Evolutionary conservation across 2,888 invertebrate genomes (phyloP).

Genomic region (Nomada ferruginata): DNA sequence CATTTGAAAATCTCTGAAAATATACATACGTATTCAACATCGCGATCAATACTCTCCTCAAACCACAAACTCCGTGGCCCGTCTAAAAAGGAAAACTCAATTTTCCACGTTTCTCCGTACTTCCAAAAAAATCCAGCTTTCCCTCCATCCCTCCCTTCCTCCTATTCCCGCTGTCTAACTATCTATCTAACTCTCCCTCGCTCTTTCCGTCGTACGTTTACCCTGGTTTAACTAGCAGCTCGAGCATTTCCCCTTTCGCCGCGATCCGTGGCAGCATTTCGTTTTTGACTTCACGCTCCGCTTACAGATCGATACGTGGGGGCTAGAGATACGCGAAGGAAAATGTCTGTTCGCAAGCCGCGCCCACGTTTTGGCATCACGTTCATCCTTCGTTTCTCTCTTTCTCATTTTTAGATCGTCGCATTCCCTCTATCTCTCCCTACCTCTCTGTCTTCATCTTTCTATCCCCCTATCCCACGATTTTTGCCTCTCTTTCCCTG

Average conservation of each 20-base stretch:
- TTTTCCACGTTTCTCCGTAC: too few relatives aligned
- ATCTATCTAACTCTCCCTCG: too few relatives aligned
- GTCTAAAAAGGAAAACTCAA: too few relatives aligned
- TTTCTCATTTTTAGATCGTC: background rate
- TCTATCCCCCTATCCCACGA: conserved; percentile 23
- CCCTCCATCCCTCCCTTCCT: too few relatives aligned
- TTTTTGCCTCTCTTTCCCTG: too few relatives aligned
- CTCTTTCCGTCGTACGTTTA: background rate
- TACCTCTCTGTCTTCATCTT: background rate
- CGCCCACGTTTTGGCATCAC: conserved; percentile 57
- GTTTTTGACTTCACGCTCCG: conserved; percentile 54
- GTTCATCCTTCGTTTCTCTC: conserved; percentile 18
- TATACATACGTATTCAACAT: too few relatives aligned
- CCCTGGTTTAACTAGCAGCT: conserved; percentile 23
- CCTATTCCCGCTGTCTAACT: background rate
- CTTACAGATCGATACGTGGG: conserved; percentile 56
- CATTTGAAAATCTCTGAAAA: too few relatives aligned
- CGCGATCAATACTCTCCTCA: too few relatives aligned
- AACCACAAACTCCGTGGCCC: too few relatives aligned
- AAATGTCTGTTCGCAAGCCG: conserved; percentile 62
- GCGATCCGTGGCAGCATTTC: conserved; percentile 33
- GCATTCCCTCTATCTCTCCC: too few relatives aligned
- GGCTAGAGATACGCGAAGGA: conserved; percentile 56
- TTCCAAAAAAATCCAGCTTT: too few relatives aligned
- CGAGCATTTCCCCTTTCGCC: conserved; percentile 13